These are phyloP conservation scores for Anarrhichthys ocellatus DNA, from an alignment of 2,113 vertebrate genomes.

Conservation along the genomic window DNA sequence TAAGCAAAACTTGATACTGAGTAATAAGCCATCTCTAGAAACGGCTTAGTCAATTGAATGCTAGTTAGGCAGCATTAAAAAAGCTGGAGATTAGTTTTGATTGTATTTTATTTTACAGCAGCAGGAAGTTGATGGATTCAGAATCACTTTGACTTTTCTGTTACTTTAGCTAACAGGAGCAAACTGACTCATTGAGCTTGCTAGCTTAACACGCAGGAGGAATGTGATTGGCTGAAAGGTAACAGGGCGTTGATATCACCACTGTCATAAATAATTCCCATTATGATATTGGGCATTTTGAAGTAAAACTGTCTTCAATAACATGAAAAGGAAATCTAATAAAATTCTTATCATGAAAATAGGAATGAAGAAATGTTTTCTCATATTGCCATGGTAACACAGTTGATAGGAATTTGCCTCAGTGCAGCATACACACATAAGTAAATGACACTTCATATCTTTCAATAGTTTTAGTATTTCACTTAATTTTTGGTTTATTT, in stretches of 20 bases:
- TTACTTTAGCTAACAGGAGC: neutral
- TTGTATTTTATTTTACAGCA: neutral
- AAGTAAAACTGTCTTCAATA: neutral
- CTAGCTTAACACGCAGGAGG: neutral
- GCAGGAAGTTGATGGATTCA: neutral
- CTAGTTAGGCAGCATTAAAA: neutral
- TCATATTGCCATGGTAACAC: neutral
- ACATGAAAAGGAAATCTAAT: neutral
- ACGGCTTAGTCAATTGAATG: neutral
- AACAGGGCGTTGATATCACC: too few species aligned
- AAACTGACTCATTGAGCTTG: too few species aligned
- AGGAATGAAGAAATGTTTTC: neutral
- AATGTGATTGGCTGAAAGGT: too few species aligned
- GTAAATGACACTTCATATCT: neutral
- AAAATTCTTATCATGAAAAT: neutral
- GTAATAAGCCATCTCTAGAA: neutral
- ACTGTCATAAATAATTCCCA: neutral
- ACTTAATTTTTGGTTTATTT: neutral
- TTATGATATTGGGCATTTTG: neutral
- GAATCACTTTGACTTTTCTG: neutral
- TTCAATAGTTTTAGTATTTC: neutral
- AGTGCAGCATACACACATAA: neutral
- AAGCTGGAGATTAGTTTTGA: neutral
- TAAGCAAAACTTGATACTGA: neutral
- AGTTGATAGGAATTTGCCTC: neutral